Percentiles rank a stretch among this genome's conserved stretches.
These are phyloP conservation scores for Parasteatoda tepidariorum DNA, from an alignment of 1,140 invertebrate genomes.

Conservation along the genomic window DNA sequence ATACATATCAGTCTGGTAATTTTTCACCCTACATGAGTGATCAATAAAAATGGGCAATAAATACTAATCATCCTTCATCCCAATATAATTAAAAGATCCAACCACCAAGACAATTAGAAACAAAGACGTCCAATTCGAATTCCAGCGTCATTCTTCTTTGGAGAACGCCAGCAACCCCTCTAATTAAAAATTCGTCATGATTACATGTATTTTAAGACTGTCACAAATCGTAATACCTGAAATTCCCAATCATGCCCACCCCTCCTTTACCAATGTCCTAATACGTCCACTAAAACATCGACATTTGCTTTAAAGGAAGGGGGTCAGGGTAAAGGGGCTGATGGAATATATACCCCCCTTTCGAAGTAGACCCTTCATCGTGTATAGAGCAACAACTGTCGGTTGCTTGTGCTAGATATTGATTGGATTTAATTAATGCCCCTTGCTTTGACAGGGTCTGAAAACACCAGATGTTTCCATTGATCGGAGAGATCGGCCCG, in stretches of 20 bases:
- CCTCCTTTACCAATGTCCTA: background rate
- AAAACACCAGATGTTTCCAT: conserved; percentile 52
- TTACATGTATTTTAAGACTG: conserved; percentile 1
- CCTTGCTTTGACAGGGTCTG: conserved; percentile 54
- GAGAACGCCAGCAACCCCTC: background rate
- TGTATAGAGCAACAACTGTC: conserved; percentile 59
- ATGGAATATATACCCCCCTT: conserved; percentile 6
- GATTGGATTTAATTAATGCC: conserved; percentile 59
- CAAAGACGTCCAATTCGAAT: background rate
- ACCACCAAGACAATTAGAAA: background rate
- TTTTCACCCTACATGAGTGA: too few species aligned
- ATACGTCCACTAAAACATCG: conserved; percentile 22
- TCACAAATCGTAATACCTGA: background rate
- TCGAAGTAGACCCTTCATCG: conserved; percentile 36
- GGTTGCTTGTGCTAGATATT: conserved; percentile 49
- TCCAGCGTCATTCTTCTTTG: background rate
- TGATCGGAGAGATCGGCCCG: conserved; percentile 27
- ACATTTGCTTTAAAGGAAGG: background rate
- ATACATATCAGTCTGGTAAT: too few species aligned
- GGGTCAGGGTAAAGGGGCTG: too few species aligned
- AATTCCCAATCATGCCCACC: background rate
- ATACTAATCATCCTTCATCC: background rate
- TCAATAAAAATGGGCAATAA: too few species aligned
- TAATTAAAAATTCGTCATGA: conserved; percentile 18
- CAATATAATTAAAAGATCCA: background rate